phyloP scores from a whole-genome alignment of 2,113 vertebrate species.

The Suncus etruscus region DNA sequence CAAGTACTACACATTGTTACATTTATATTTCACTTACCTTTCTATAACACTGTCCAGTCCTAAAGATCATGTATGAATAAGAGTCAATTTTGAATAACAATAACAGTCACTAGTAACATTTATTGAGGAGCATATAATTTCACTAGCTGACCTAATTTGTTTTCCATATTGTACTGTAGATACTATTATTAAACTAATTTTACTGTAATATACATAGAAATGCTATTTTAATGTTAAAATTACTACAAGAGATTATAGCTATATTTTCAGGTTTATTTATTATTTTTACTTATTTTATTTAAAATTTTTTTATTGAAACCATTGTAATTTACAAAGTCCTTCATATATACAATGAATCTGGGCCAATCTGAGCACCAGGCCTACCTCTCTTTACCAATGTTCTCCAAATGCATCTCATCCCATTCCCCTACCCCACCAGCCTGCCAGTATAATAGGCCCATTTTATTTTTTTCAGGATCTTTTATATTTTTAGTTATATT shows the following conservation, averaged over 20 bases:
- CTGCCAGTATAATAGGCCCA: too few relatives aligned
- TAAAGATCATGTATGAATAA: not conserved
- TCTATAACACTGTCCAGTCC: not conserved
- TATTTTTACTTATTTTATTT: too few relatives aligned
- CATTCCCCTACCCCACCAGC: too few relatives aligned
- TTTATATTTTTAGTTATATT: too few relatives aligned
- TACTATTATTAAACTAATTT: not conserved
- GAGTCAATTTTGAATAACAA: not conserved
- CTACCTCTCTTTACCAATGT: too few relatives aligned
- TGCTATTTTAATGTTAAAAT: conserved; percentile 44
- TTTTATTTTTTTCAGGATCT: too few relatives aligned
- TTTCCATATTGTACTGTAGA: not conserved
- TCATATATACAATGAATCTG: too few relatives aligned
- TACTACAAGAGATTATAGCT: not conserved
- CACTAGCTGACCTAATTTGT: not conserved
- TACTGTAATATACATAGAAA: conserved; percentile 11
- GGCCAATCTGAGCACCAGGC: too few relatives aligned
- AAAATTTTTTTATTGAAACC: too few relatives aligned
- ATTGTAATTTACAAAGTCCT: too few relatives aligned
- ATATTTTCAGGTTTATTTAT: conserved; percentile 3
- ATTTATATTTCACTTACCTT: not conserved
- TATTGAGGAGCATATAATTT: not conserved
- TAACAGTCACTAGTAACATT: not conserved
- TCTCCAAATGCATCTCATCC: too few relatives aligned
- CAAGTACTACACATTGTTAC: not conserved